These are phyloP conservation scores for Chrosomus eos DNA, from an alignment of 2,797 vertebrate genomes.

Conservation along the genomic window DNA sequence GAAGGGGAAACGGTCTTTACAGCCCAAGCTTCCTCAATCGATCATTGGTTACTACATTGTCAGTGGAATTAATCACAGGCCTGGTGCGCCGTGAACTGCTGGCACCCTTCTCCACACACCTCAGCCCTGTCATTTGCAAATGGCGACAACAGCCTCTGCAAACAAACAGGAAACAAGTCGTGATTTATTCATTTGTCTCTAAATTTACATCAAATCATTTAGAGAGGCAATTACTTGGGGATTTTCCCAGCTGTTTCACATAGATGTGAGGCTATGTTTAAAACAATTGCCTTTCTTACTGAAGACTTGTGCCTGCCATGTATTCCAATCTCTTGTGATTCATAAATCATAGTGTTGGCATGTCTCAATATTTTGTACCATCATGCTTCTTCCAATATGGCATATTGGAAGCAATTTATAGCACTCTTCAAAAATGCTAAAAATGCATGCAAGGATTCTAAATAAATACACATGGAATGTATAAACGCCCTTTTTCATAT, in stretches of 20 bases:
- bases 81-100: slow-evolving; percentile 63
- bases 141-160: slow-evolving; percentile 27
- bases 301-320: neutral
- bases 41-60: slow-evolving; percentile 81
- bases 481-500: neutral
- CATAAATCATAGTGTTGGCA: neutral
- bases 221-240: slow-evolving; percentile 41
- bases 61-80: slow-evolving; percentile 81
- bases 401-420: neutral
- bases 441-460: neutral
- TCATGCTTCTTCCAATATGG: neutral
- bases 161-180: slow-evolving; percentile 47
- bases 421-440: neutral
- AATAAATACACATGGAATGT: neutral
- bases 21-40: slow-evolving; percentile 78
- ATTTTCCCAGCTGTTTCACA: slow-evolving; percentile 37
- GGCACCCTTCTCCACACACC: slow-evolving; percentile 48
- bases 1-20: slow-evolving; percentile 82
- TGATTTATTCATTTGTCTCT: slow-evolving; percentile 57
- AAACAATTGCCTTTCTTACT: slow-evolving; percentile 59
- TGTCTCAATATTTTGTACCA: neutral
- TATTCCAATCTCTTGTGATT: slow-evolving; percentile 10
- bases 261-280: slow-evolving; percentile 24
- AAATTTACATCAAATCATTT: slow-evolving; percentile 50
- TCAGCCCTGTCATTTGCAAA: slow-evolving; percentile 37